A percentile compares a stretch with the other conserved stretches of the same genome.
These are phyloP conservation scores for Trematomus loennbergii DNA, from an alignment of 2,113 vertebrate genomes.

Conservation along the genomic window DNA sequence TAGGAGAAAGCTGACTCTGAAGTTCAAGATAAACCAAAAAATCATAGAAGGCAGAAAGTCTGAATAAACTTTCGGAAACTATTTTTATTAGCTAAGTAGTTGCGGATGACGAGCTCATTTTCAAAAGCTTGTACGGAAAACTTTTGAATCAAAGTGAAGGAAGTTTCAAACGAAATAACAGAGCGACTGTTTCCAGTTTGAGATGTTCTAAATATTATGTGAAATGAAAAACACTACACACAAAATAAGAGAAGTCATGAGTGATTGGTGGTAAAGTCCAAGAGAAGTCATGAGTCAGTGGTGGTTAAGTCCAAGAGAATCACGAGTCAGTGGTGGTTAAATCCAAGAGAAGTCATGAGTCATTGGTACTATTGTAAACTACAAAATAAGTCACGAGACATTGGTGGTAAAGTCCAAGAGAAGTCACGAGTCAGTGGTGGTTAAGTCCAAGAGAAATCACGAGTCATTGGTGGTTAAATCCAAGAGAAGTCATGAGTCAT, in stretches of 20 bases:
- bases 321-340: no score
- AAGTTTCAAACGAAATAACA: constrained; percentile 10
- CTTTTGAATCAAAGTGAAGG: constrained; percentile 24
- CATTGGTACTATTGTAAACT: no score
- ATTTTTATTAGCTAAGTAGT: constrained; percentile 3
- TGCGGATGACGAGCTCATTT: background rate
- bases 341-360: no score
- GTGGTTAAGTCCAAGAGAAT: no score
- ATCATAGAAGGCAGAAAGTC: constrained; percentile 6
- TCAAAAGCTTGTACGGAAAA: constrained; percentile 19
- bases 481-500: no score
- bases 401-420: no score
- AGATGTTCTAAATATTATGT: constrained; percentile 13
- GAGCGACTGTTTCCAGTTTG: constrained; percentile 2
- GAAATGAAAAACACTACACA: background rate
- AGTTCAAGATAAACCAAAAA: constrained; percentile 24
- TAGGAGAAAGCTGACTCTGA: constrained; percentile 32
- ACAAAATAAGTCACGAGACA: no score
- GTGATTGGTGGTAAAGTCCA: no score
- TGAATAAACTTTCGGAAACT: constrained; percentile 21
- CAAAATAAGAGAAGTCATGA: background rate
- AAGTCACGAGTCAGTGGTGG: no score
- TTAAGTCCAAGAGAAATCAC: no score
- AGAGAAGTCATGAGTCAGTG: no score
- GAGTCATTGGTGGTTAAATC: no score